Evolutionary conservation across 2,888 invertebrate genomes (phyloP).

Genomic region (Conomelus anceps): DNA sequence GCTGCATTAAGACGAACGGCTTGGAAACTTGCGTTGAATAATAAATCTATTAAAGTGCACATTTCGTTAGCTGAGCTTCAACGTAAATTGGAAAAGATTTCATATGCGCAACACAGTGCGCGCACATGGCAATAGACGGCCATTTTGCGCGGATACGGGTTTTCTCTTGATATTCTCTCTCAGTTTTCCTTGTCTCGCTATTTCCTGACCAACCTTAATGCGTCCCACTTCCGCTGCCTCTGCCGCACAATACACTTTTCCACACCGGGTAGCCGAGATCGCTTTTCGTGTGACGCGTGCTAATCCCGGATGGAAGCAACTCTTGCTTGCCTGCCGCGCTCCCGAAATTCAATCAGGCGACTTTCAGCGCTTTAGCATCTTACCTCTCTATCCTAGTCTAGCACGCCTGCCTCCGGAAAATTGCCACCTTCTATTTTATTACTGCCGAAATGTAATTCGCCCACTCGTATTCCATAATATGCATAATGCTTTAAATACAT

Average conservation of each 20-base stretch:
- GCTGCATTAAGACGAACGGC: background rate
- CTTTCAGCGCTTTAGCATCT: background rate
- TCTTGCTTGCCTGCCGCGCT: too few relatives aligned
- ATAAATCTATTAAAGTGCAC: background rate
- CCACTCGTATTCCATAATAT: background rate
- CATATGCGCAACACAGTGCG: background rate
- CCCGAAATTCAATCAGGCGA: background rate
- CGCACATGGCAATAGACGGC: background rate
- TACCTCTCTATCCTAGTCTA: too few relatives aligned
- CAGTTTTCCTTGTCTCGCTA: background rate
- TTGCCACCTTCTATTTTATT: background rate
- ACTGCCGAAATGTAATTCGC: background rate
- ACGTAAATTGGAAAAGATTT: background rate
- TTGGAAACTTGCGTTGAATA: background rate
- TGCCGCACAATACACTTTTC: background rate
- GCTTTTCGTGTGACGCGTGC: background rate
- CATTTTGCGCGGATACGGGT: background rate
- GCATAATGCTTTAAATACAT: background rate
- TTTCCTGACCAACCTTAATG: background rate
- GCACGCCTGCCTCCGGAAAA: too few relatives aligned
- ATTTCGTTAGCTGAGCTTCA: background rate
- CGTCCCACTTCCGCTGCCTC: background rate
- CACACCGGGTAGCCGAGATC: background rate
- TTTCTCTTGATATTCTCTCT: background rate
- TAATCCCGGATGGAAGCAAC: background rate